phyloP scores from a whole-genome alignment of 2,888 invertebrate species.

The Monochamus alternatus region DNA sequence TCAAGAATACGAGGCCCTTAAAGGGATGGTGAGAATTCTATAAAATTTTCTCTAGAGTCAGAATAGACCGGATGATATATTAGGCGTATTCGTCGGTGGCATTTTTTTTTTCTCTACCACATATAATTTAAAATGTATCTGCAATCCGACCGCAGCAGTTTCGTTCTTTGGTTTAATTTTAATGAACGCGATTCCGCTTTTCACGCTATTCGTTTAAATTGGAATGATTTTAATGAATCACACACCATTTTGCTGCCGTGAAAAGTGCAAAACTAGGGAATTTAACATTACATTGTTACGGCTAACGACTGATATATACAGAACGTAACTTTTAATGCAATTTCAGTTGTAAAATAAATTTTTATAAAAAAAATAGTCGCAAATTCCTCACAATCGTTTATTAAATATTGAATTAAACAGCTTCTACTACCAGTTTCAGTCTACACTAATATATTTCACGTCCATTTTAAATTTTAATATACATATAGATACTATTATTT shows the following conservation, averaged over 20 bases:
- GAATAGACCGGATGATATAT: background rate
- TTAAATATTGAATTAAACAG: too few relatives aligned
- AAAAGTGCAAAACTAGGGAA: constrained; percentile 20
- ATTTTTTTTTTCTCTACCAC: background rate
- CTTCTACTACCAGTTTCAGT: too few relatives aligned
- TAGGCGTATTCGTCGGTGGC: constrained; percentile 2
- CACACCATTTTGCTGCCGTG: constrained; percentile 22
- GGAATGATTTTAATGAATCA: constrained; percentile 37
- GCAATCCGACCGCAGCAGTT: constrained; percentile 37
- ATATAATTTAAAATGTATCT: constrained; percentile 23
- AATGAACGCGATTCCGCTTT: constrained; percentile 41
- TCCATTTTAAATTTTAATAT: too few relatives aligned
- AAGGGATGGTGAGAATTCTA: too few relatives aligned
- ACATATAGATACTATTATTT: too few relatives aligned
- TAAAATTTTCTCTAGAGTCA: too few relatives aligned
- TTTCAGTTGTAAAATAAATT: too few relatives aligned
- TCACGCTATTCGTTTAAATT: constrained; percentile 34
- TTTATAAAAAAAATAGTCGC: too few relatives aligned
- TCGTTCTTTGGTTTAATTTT: constrained; percentile 38
- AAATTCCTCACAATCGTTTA: too few relatives aligned
- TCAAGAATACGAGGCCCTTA: too few relatives aligned
- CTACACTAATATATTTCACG: too few relatives aligned
- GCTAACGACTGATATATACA: constrained; percentile 1
- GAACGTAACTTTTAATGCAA: too few relatives aligned
- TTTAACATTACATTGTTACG: constrained; percentile 19